These are phyloP conservation scores for Myopa tessellatipennis DNA, from an alignment of 2,888 invertebrate species.

Conservation along the genomic window DNA sequence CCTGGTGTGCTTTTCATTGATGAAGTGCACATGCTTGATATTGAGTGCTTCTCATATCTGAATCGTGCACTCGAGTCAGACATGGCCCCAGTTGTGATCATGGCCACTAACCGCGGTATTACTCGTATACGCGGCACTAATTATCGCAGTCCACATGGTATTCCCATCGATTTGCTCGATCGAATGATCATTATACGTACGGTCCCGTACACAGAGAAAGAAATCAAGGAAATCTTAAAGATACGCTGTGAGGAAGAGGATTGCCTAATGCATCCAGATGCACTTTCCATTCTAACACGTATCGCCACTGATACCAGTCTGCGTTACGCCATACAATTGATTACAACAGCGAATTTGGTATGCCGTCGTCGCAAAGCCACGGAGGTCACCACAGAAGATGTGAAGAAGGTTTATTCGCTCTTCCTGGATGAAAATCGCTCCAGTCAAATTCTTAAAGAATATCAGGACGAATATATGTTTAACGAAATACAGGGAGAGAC, in stretches of 20 bases:
- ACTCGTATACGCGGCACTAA: constrained; percentile 95
- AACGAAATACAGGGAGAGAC: constrained; percentile 71
- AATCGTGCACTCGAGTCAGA: constrained; percentile 97
- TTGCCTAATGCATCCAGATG: constrained; percentile 92
- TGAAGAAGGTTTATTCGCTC: constrained; percentile 93
- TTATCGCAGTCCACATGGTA: constrained; percentile 95
- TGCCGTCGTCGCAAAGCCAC: constrained; percentile 87
- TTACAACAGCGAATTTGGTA: constrained; percentile 96
- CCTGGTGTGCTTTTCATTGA: constrained; percentile 98
- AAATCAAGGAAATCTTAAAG: constrained; percentile 90
- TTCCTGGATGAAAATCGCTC: constrained; percentile 96
- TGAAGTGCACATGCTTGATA: constrained; percentile 98
- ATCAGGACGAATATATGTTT: constrained; percentile 96
- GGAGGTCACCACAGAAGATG: constrained; percentile 87
- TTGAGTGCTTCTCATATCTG: constrained; percentile 98
- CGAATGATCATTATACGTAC: constrained; percentile 95
- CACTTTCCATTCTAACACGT: constrained; percentile 88
- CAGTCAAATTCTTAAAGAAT: constrained; percentile 92
- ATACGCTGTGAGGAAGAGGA: constrained; percentile 98
- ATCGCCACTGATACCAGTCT: constrained; percentile 94
- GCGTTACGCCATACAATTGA: constrained; percentile 97
- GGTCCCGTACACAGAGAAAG: constrained; percentile 86
- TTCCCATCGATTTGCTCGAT: constrained; percentile 96
- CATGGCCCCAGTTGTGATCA: constrained; percentile 96
- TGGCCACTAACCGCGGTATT: constrained; percentile 98